Base-by-base conservation (phyloP, 1,140 invertebrate species). In the Heliothis subflexa region DNA sequence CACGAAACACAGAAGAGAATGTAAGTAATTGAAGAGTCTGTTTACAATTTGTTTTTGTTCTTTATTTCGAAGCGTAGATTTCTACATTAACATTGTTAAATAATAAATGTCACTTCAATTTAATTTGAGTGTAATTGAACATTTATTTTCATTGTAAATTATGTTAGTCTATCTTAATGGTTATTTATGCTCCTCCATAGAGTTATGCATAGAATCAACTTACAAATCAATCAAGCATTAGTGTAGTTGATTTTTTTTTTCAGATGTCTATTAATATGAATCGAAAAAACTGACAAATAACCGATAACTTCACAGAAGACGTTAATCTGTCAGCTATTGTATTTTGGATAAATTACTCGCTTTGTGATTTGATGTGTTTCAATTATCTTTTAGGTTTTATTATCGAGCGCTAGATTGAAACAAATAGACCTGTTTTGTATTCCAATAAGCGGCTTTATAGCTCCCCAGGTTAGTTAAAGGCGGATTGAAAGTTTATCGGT, bases 371-470 rank as follows among this genome's bases (percentile, higher is more conserved):
- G 54, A 55, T 40, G 33, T 40, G 5, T 40, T 55, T 57, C 55
- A 57, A 25, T 57, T 11, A 12, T 57, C 55, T 21, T 12, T 57
- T 18, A 21, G 59, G 25, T 62, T 62, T 62, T 40, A 61, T 21
- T 61, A 33, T 18, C 1, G 16, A 66, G 47, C 5, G 33, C 3
- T 18, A 18, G 57, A 68, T 25, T 50, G 18, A 25, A 50, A 49
- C 12, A 68, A 28, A 64, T 64, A 18, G 64, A 7, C 64, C 47
- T 68, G 47, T 68, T 68, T 68, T 68, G 16, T 14, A 52, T 68
- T 68, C 47, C 18, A 52, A 11, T 40, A 11, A n/a, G 40, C 47
- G 47, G 21, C 47, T 68, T 28, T 25, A 52, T 68, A 18, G 64
- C 47, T 62, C n/a, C 33, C 25, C 21, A 28, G 47, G 47, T 68